Percentiles rank a stretch among this genome's conserved stretches.
phyloP scores from a whole-genome alignment of 37 sponge, comb jelly and placozoan genomes.

The Axinella damicornis region DNA sequence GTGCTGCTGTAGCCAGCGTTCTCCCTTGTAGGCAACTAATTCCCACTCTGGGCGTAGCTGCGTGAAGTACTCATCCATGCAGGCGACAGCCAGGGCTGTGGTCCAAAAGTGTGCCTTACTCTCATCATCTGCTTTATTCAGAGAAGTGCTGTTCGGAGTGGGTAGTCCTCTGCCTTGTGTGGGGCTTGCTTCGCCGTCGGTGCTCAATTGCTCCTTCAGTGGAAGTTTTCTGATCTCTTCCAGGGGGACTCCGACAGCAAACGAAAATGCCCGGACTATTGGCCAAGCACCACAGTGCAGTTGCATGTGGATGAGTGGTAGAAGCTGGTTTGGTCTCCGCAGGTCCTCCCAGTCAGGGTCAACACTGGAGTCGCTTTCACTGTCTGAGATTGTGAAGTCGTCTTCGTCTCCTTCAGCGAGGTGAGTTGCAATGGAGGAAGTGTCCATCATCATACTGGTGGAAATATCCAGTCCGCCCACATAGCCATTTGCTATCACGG shows the following conservation, averaged over 20 bases:
- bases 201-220: not conserved
- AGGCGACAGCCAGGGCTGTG: constrained; percentile 58
- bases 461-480: too few species aligned
- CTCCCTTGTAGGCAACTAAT: constrained; percentile 43
- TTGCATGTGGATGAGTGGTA: constrained; percentile 68
- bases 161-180: not conserved
- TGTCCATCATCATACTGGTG: too few species aligned
- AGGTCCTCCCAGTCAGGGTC: constrained; percentile 51
- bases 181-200: too few species aligned
- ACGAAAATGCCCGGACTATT: constrained; percentile 41
- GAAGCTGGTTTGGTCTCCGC: constrained; percentile 29
- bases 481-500: too few species aligned
- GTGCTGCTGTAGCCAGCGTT: constrained; percentile 48
- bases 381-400: constrained; percentile 20
- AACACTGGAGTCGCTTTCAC: constrained; percentile 53
- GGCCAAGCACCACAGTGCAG: constrained; percentile 59
- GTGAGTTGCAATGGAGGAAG: too few species aligned
- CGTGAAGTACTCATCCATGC: constrained; percentile 44
- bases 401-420: constrained; percentile 40
- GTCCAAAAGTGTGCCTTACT: constrained; percentile 49
- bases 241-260: constrained; percentile 57
- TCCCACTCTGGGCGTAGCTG: constrained; percentile 49
- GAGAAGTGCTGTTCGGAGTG: not conserved
- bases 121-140: not conserved
- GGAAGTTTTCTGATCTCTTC: constrained; percentile 36